phyloP scores from a whole-genome alignment of 1,140 invertebrate species.

The Leguminivora glycinivorella region DNA sequence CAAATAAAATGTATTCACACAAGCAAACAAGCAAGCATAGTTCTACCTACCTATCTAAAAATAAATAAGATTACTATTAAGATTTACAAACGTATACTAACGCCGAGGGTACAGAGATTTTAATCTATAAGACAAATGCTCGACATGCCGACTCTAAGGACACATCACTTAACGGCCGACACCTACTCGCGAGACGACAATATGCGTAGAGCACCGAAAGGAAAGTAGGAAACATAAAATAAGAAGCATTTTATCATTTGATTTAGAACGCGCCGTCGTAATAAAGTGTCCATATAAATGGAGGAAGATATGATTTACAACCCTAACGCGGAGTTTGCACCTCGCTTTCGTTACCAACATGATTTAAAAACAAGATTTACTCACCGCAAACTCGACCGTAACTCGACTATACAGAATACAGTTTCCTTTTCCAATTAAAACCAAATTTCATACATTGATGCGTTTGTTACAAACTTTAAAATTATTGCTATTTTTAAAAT shows the following conservation, averaged over 20 bases:
- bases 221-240: constrained; percentile 72
- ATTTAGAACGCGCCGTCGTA: constrained; percentile 72
- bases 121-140: constrained; percentile 31
- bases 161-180: constrained; percentile 43
- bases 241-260: constrained; percentile 76
- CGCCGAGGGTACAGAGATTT: constrained; percentile 13
- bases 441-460: constrained; percentile 23
- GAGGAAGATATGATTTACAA: constrained; percentile 71
- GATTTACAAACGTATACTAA: constrained; percentile 16
- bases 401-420: constrained; percentile 7
- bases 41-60: constrained; percentile 3
- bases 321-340: constrained; percentile 59
- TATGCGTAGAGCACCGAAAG: constrained; percentile 58
- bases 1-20: not conserved
- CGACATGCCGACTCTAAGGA: constrained; percentile 40
- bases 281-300: constrained; percentile 76
- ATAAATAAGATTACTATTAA: constrained; percentile 15
- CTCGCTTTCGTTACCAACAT: constrained; percentile 40
- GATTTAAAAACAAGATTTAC: constrained; percentile 45
- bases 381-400: constrained; percentile 22
- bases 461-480: constrained; percentile 29
- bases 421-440: not conserved
- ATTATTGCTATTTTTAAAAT: constrained; percentile 27
- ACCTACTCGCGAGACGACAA: constrained; percentile 48
- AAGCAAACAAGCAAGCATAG: not conserved